These are phyloP conservation scores for Oncopeltus fasciatus DNA, from an alignment of 1,140 invertebrate genomes.

Conservation along the genomic window DNA sequence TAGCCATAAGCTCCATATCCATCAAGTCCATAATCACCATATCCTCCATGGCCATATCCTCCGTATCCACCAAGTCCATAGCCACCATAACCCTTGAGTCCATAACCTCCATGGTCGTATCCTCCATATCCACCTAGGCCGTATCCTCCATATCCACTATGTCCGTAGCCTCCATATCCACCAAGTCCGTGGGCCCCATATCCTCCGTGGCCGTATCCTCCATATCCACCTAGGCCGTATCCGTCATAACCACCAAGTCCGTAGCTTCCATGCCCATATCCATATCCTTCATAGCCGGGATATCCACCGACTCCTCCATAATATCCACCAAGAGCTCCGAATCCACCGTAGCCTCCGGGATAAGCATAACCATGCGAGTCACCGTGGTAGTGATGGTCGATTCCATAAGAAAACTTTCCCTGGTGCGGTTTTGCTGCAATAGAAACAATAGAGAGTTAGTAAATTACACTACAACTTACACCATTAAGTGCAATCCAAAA, in stretches of 20 bases:
- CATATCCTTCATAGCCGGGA: background rate
- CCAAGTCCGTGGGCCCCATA: background rate
- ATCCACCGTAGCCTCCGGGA: background rate
- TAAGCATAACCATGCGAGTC: slow-evolving; percentile 3
- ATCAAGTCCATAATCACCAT: background rate
- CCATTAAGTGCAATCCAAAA: no score
- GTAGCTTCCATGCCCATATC: background rate
- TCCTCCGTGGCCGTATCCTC: background rate
- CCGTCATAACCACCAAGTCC: background rate
- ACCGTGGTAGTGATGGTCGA: slow-evolving; percentile 9
- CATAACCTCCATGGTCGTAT: background rate
- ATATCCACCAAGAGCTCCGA: background rate
- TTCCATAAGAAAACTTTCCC: slow-evolving; percentile 10
- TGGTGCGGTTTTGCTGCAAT: slow-evolving; percentile 12
- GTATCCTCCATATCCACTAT: background rate
- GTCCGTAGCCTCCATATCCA: slow-evolving; percentile 2
- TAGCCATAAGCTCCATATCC: background rate
- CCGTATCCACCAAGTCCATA: background rate
- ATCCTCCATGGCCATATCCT: background rate
- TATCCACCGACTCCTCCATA: background rate
- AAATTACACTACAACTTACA: no score
- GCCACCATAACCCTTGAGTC: background rate
- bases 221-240: background rate
- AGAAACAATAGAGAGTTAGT: no score
- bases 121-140: background rate